These are phyloP conservation scores for Heliconius hermathena DNA, from an alignment of 1,140 invertebrate species.

Conservation along the genomic window DNA sequence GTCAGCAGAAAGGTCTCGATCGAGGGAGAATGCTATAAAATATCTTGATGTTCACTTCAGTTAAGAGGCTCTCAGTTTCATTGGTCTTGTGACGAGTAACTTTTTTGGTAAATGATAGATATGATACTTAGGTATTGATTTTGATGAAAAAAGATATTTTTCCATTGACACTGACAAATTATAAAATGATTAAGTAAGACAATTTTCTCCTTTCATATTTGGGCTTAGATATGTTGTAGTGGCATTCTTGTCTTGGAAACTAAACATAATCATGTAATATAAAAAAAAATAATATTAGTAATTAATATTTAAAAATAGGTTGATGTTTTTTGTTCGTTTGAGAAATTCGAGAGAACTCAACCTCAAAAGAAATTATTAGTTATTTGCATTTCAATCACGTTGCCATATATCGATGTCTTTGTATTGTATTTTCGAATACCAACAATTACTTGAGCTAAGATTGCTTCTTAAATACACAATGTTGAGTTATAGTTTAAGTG, in stretches of 20 bases:
- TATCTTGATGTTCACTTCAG: constrained; percentile 49
- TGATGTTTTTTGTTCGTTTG: too few relatives aligned
- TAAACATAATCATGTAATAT: too few relatives aligned
- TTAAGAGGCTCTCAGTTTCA: constrained; percentile 46
- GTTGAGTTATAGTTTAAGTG: neutral
- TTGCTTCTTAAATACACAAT: constrained; percentile 32
- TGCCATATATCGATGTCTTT: constrained; percentile 3
- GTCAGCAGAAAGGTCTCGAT: constrained; percentile 63
- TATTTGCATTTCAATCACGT: neutral
- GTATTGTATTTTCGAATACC: constrained; percentile 17
- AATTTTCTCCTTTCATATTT: neutral
- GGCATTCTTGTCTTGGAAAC: neutral
- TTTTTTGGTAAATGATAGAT: constrained; percentile 24
- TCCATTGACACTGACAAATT: neutral
- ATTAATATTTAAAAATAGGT: too few relatives aligned
- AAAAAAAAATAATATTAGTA: too few relatives aligned
- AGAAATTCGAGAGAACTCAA: neutral
- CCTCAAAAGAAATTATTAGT: neutral
- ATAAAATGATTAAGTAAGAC: neutral
- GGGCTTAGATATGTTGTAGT: neutral
- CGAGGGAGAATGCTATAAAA: constrained; percentile 57
- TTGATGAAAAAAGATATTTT: neutral
- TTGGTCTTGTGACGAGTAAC: constrained; percentile 36
- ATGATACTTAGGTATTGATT: neutral
- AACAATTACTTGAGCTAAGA: constrained; percentile 29